Percentiles rank a stretch among this genome's conserved stretches.
phyloP scores from a whole-genome alignment of 2,113 vertebrate species.

The Microtus ochrogaster region DNA sequence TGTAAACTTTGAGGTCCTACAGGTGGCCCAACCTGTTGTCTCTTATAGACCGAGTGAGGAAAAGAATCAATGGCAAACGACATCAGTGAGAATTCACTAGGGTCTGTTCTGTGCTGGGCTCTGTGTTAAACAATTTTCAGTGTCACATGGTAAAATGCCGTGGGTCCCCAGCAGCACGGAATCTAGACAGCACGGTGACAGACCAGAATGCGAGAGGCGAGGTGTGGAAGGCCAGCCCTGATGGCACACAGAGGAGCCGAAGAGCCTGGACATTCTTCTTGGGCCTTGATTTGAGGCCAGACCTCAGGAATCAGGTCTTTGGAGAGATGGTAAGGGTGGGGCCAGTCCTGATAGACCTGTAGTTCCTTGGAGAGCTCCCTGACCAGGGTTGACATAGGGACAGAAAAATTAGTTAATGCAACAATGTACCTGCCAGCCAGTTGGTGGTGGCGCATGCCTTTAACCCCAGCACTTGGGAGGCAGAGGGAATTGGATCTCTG shows the following conservation, averaged over 20 bases:
- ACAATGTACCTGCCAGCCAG: background rate
- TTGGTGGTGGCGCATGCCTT: background rate
- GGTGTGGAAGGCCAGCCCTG: background rate
- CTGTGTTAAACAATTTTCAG: background rate
- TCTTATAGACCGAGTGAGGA: background rate
- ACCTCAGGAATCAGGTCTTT: background rate
- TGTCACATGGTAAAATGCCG: background rate
- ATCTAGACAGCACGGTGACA: background rate
- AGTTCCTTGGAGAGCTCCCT: background rate
- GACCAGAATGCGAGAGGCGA: background rate
- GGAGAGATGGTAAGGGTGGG: background rate
- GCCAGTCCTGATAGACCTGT: background rate
- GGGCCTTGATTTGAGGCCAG: background rate
- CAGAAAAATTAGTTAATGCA: background rate
- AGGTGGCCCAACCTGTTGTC: background rate
- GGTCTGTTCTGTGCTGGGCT: background rate
- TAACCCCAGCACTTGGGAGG: background rate
- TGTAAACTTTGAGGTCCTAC: background rate
- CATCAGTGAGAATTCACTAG: background rate
- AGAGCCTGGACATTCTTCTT: background rate
- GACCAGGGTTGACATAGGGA: background rate
- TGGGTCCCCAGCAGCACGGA: background rate
- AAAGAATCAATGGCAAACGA: background rate
- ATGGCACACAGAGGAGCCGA: background rate
- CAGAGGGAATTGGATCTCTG: background rate